Evolutionary conservation across 2,797 vertebrate species (phyloP).

Genomic region (Huso huso): DNA sequence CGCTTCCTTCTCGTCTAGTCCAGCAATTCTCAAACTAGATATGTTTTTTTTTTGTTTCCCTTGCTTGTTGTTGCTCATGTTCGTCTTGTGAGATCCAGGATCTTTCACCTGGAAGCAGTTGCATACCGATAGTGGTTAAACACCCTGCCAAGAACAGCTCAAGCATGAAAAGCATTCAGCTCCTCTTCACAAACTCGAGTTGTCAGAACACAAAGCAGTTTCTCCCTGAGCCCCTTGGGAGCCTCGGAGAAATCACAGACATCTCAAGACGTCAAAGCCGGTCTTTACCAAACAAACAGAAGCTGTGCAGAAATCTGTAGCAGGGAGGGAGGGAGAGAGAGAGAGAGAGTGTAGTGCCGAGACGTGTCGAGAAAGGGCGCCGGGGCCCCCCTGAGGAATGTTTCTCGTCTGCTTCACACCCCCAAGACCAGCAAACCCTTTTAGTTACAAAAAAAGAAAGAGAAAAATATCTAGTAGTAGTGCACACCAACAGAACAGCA

Average conservation of each 20-base stretch:
- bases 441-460: constrained; percentile 16
- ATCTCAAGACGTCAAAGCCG: constrained; percentile 45
- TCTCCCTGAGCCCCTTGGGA: constrained; percentile 57
- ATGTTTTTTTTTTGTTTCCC: background rate
- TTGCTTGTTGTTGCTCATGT: constrained; percentile 16
- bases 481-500: constrained; percentile 34
- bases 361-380: constrained; percentile 68
- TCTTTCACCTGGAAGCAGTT: constrained; percentile 48
- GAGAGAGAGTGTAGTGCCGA: constrained; percentile 54
- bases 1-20: too few relatives aligned
- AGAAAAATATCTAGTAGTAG: constrained; percentile 17
- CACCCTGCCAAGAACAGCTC: constrained; percentile 46
- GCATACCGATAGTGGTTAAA: constrained; percentile 48
- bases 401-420: constrained; percentile 63
- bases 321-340: constrained; percentile 23
- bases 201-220: constrained; percentile 60
- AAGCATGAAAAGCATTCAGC: constrained; percentile 44
- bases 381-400: constrained; percentile 73
- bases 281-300: constrained; percentile 40
- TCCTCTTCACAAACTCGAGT: constrained; percentile 42
- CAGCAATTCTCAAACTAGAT: too few relatives aligned
- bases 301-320: constrained; percentile 14
- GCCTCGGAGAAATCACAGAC: constrained; percentile 57
- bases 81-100: constrained; percentile 21
- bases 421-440: constrained; percentile 38